A percentile compares a stretch with the other conserved stretches of the same genome.
phyloP scores from a whole-genome alignment of 2,888 invertebrate genomes.

The Drosophila greeni region DNA sequence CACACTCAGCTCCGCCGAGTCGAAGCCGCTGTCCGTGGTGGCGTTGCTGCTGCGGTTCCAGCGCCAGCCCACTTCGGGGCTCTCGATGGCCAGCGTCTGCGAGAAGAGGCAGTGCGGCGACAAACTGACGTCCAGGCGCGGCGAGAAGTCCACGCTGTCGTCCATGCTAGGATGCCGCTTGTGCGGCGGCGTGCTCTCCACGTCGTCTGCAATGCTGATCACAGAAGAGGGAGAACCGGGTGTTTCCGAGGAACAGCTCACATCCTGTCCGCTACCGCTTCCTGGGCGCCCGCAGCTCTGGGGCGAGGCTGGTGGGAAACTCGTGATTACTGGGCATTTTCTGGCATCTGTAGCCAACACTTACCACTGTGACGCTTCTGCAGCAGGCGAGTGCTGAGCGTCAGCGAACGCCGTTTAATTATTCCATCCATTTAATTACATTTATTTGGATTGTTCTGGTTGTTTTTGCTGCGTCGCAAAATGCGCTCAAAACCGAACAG shows the following conservation, averaged over 20 bases:
- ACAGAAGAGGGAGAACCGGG: slow-evolving; percentile 40
- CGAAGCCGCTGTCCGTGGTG: slow-evolving; percentile 67
- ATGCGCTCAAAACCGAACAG: slow-evolving; percentile 27
- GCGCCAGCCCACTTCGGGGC: slow-evolving; percentile 76
- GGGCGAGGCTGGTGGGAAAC: slow-evolving; percentile 63
- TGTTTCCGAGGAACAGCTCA: slow-evolving; percentile 5
- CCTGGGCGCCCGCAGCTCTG: slow-evolving; percentile 49
- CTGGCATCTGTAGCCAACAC: neutral
- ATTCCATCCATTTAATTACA: slow-evolving; percentile 64
- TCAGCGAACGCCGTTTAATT: slow-evolving; percentile 67
- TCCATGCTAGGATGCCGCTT: slow-evolving; percentile 62
- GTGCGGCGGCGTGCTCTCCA: slow-evolving; percentile 73
- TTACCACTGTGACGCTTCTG: slow-evolving; percentile 70
- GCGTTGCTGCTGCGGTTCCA: slow-evolving; percentile 63
- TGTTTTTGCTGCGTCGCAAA: slow-evolving; percentile 6
- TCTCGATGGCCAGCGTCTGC: slow-evolving; percentile 72
- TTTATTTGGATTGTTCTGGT: slow-evolving; percentile 21
- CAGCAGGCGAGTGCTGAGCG: slow-evolving; percentile 66
- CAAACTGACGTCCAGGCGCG: slow-evolving; percentile 62
- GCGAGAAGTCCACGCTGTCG: slow-evolving; percentile 72
- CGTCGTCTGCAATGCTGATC: slow-evolving; percentile 36
- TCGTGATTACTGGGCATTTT: neutral
- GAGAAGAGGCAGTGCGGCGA: slow-evolving; percentile 73
- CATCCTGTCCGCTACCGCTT: slow-evolving; percentile 49
- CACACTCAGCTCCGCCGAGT: slow-evolving; percentile 58